Evolutionary conservation across 2,113 vertebrate genomes (phyloP).

Genomic region (Halcyon malimbica): DNA sequence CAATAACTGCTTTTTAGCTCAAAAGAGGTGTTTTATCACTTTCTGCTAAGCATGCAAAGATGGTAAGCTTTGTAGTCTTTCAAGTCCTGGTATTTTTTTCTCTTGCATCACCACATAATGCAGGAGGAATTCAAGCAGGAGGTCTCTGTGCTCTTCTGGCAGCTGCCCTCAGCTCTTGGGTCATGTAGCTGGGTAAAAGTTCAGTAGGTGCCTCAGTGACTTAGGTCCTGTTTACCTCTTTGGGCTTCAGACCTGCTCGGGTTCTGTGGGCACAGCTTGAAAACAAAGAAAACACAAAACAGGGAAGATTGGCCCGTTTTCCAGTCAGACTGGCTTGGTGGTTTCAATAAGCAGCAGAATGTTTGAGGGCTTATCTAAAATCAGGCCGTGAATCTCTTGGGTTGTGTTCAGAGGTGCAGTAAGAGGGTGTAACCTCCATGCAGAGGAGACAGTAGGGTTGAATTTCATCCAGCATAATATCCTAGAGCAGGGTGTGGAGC

Average conservation of each 20-base stretch:
- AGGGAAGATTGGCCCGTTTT: background rate
- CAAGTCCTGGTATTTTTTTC: background rate
- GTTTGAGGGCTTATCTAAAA: slow-evolving; percentile 44
- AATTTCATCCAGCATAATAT: slow-evolving; percentile 25
- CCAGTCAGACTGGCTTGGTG: slow-evolving; percentile 49
- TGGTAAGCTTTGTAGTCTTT: background rate
- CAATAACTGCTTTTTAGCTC: background rate
- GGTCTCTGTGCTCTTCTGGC: background rate
- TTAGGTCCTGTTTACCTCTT: background rate
- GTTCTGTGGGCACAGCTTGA: background rate
- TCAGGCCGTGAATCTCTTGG: slow-evolving; percentile 11
- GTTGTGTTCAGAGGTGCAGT: slow-evolving; percentile 32
- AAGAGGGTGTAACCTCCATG: slow-evolving; percentile 52
- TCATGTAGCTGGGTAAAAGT: background rate
- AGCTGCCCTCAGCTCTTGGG: background rate
- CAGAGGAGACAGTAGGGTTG: slow-evolving; percentile 17
- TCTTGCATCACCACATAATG: background rate
- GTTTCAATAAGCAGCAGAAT: background rate
- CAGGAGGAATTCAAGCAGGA: background rate
- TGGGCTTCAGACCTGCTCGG: background rate
- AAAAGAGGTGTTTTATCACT: background rate
- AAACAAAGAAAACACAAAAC: background rate
- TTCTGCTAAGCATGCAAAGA: background rate
- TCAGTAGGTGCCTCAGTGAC: background rate
- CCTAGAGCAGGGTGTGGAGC: slow-evolving; percentile 22